These are phyloP conservation scores for Henricia sp. DNA, from an alignment of 53 echinoderm and acorn worm genomes.

Conservation along the genomic window DNA sequence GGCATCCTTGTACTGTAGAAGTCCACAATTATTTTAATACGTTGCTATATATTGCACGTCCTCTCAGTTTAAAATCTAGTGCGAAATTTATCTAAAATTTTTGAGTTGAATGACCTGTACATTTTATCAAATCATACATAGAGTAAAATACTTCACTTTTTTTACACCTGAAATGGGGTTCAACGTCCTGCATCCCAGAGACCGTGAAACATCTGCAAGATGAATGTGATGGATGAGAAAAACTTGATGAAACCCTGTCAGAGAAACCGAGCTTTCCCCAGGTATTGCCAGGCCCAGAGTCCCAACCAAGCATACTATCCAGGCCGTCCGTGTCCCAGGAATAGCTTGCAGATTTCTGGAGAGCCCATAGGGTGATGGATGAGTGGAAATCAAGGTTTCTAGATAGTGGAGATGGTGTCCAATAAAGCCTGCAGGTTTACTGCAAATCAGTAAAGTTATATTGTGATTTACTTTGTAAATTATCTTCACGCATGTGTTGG, in stretches of 20 bases:
- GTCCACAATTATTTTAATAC: no score
- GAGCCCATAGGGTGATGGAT: constrained; percentile 33
- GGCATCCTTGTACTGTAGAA: no score
- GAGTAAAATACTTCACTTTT: neutral
- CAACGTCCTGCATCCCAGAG: constrained; percentile 18
- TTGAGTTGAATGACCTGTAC: constrained; percentile 35
- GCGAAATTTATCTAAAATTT: no score
- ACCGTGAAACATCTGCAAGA: constrained; percentile 4
- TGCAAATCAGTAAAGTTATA: no score
- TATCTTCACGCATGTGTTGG: no score
- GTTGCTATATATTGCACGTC: no score
- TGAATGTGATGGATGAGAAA: constrained; percentile 46
- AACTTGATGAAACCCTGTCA: constrained; percentile 30
- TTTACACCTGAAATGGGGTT: constrained; percentile 21
- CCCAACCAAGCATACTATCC: constrained; percentile 36
- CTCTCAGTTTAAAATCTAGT: no score
- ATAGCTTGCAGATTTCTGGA: constrained; percentile 30
- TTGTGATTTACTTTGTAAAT: no score
- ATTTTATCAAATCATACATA: neutral
- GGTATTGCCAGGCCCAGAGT: constrained; percentile 23
- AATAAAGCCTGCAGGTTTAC: neutral
- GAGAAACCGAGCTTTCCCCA: constrained; percentile 2
- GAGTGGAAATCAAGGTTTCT: constrained; percentile 9
- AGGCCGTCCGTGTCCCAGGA: constrained; percentile 25
- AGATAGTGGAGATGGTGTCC: neutral